phyloP scores from a whole-genome alignment of 2,113 vertebrate species.

The Arothron firmamentum region DNA sequence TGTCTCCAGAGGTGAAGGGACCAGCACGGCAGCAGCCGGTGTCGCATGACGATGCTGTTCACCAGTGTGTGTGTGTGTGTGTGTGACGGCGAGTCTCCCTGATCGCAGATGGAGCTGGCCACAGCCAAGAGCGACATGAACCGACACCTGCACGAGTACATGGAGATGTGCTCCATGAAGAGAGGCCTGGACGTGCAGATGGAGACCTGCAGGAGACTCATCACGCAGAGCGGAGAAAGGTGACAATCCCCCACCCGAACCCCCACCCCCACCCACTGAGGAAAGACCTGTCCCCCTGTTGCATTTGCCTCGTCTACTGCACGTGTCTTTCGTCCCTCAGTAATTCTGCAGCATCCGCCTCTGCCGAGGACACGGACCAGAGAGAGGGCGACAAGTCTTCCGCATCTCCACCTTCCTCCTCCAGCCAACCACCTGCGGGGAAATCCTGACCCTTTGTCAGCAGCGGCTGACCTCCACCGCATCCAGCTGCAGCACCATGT shows the following conservation, averaged over 20 bases:
- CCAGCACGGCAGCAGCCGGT: no score
- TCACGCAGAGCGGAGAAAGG: conserved; percentile 92
- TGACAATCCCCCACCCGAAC: conserved; percentile 41
- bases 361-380: conserved; percentile 60
- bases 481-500: neutral
- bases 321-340: neutral
- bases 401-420: conserved; percentile 50
- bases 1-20: no score
- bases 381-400: conserved; percentile 62
- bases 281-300: neutral
- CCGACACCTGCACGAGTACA: conserved; percentile 94
- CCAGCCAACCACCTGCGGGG: neutral
- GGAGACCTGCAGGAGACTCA: conserved; percentile 95
- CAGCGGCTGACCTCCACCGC: conserved; percentile 11
- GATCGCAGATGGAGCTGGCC: conserved; percentile 85
- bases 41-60: no score
- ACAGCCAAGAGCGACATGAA: conserved; percentile 98
- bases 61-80: neutral
- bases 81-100: neutral
- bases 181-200: conserved; percentile 95
- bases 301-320: neutral
- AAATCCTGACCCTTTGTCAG: conserved; percentile 56
- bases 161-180: conserved; percentile 99
- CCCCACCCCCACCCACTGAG: no score
- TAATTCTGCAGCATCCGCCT: conserved; percentile 36